Evolutionary conservation across 2,888 invertebrate genomes (phyloP), one percentile per base, ranked within the genome.

Genomic region (Acrobasis suavella): DNA sequence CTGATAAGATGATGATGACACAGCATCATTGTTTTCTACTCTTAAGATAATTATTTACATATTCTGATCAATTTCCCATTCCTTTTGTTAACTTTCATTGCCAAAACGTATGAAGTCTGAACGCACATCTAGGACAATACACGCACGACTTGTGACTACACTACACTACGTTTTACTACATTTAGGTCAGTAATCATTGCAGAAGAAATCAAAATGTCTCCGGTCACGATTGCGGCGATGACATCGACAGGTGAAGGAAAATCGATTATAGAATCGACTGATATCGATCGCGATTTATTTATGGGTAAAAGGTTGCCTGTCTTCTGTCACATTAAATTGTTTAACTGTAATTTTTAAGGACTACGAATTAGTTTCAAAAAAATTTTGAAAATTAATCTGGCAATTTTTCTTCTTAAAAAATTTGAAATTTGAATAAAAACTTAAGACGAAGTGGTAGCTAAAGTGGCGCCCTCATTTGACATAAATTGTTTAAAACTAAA

Each of bases 91-190:
- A 62, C 62, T 67, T 67, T 67, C 63, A 54, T 60, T 38, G 15
- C 10, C 46, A n/a, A 46, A 46, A 54, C 46, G 60, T 62, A 58
- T 62, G 42, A 62, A 56, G 54, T 56, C 42, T 37, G 32, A 56
- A 58, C 39, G 50, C 37, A 8, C 59, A 78, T 75, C 65, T 71
- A 64, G 79, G 75, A 63, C 79, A 75, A 37, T 67, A 54, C 64
- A 76, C 76, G 80, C 85, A 85, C 83, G 85, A 83, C 77, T 78
- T 69, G 64, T 54, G 3, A 22, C 1, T 22, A 22, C 22, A 22
- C 22, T 22, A 32, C 32, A 32, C 32, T 32, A 32, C 32, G 7
- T 32, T 32, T 32, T 32, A 54, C 52, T 67, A 70, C 72, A 80
- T 82, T 75, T 70, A 67, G 73, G 78, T 67, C 76, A 70, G 64